Evolutionary conservation across 2,797 vertebrate genomes (phyloP), one percentile per base, ranked within the genome.

Genomic region (Cyclopterus lumpus): DNA sequence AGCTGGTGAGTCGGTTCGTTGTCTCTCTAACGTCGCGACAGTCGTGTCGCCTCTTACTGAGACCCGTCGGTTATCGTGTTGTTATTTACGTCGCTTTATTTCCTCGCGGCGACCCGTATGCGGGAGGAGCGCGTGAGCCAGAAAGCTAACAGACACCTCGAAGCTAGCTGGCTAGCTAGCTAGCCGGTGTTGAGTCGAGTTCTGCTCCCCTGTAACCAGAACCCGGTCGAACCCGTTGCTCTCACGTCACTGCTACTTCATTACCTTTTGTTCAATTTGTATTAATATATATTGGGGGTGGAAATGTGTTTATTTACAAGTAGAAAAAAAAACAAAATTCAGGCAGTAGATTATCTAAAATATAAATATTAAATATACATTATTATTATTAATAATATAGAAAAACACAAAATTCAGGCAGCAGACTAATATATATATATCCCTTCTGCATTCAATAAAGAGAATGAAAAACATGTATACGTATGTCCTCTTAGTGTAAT

Each of bases 1-100:
- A 92, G 90, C 91, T 95, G 95, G 95, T 96, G 88, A 94, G 95
- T 55, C 63, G 12, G 58, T 77, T 62, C 66, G 7, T 67, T 67
- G 16, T 46, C 48, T 5, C 7, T 49, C 38, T 44, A 3, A 24
- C 8, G 1, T 22, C 8, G 28, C 7, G 7, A 8, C 0, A n/a
- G 1, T 1, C 32, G 3, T n/a, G 38, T 12, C 12, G 0, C 9
- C 30, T 58, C 30, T 30, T 16, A 8, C 3, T 16, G 46, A 28
- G 1, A 1, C 1, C 6, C 0, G 2, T 24, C 6, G 1, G 1
- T 6, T 48, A 4, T 30, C 51, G 4, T 46, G 8, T 40, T 40
- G 3, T 40, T 9, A 2, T 42, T 44, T 22, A 3, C 12, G 24
- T 28, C 2, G 0, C 2, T 55, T 32, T 28, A 1, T n/a, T 2